A percentile compares a stretch with the other conserved stretches of the same genome.
Evolutionary conservation across 2,797 vertebrate genomes (phyloP).

Genomic region (Muscicapa striata): DNA sequence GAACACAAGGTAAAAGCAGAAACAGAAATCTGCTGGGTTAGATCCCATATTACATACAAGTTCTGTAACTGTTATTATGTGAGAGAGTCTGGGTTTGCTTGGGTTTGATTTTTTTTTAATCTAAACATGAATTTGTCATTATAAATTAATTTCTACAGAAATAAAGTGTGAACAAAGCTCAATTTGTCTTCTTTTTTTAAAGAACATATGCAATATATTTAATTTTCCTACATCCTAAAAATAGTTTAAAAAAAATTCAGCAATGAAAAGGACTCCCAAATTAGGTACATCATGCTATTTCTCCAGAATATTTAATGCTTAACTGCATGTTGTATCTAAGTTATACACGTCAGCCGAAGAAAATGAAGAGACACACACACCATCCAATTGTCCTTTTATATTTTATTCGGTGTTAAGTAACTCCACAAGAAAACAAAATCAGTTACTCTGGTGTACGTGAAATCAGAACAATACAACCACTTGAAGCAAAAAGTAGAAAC

Average conservation of each 20-base stretch:
- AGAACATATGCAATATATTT: not conserved
- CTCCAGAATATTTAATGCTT: not conserved
- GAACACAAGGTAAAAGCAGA: not conserved
- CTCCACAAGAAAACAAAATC: constrained; percentile 99
- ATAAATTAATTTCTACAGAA: not conserved
- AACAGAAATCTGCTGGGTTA: not conserved
- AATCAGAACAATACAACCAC: constrained; percentile 93
- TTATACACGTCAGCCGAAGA: not conserved
- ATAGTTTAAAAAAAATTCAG: not conserved
- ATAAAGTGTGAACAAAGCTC: not conserved
- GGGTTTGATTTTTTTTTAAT: not conserved
- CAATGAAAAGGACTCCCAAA: not conserved
- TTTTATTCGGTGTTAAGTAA: constrained; percentile 99
- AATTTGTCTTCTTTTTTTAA: not conserved
- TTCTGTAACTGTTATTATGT: not conserved
- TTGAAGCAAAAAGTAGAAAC: constrained; percentile 80
- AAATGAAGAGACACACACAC: constrained; percentile 34
- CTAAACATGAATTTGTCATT: not conserved
- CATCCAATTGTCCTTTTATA: constrained; percentile 77
- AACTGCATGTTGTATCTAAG: not conserved
- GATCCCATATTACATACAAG: not conserved
- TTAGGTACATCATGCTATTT: not conserved
- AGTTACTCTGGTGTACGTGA: constrained; percentile 95
- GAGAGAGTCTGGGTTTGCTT: not conserved
- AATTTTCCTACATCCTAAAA: not conserved